Evolutionary conservation across 2,113 vertebrate genomes (phyloP).

Genomic region (Alethe diademata): DNA sequence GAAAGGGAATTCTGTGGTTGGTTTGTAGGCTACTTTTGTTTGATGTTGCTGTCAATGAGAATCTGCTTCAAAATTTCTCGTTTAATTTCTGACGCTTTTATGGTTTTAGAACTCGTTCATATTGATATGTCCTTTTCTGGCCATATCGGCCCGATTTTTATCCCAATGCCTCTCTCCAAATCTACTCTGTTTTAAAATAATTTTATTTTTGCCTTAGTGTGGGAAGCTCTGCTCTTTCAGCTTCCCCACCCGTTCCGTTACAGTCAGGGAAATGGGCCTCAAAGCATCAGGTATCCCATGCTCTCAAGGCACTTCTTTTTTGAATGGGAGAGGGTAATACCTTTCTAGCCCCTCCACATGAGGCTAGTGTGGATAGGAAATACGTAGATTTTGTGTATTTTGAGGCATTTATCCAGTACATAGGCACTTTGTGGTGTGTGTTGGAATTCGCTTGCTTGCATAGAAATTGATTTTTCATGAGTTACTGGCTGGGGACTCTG

Average conservation of each 20-base stretch:
- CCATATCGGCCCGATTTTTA: background rate
- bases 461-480: background rate
- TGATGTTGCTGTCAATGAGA: background rate
- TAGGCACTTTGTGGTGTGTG: background rate
- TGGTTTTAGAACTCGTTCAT: background rate
- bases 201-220: background rate
- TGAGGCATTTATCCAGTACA: background rate
- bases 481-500: background rate
- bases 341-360: background rate
- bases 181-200: background rate
- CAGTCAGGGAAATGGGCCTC: background rate
- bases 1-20: background rate
- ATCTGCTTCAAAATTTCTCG: background rate
- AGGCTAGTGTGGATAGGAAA: background rate
- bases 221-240: background rate
- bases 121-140: background rate
- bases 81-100: background rate
- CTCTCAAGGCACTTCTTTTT: background rate
- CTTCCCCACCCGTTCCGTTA: background rate
- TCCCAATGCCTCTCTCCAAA: background rate
- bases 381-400: background rate
- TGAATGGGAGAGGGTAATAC: background rate
- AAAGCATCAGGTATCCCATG: background rate
- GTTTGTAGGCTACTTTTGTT: background rate
- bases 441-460: background rate